A percentile compares a stretch with the other conserved stretches of the same genome.
phyloP scores from a whole-genome alignment of 2,113 vertebrate species.

The Vulpes ferrilata region DNA sequence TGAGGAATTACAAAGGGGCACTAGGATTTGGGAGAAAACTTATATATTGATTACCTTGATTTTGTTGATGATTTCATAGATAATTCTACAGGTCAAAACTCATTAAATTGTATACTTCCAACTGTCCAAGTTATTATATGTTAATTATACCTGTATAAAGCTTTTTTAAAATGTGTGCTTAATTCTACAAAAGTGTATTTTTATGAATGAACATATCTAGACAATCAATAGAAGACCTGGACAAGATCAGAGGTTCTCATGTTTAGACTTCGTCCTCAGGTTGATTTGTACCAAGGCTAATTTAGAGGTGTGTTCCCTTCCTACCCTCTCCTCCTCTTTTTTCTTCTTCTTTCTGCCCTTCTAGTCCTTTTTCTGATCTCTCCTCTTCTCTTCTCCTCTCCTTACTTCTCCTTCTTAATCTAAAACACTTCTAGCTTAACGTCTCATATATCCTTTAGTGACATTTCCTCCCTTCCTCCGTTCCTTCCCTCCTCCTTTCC shows the following conservation, averaged over 20 bases:
- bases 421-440: not conserved
- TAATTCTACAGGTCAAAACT: not conserved
- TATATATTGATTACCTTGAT: not conserved
- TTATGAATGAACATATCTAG: not conserved
- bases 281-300: not conserved
- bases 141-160: not conserved
- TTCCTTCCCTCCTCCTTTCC: no score
- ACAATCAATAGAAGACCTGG: not conserved
- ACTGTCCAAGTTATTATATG: not conserved
- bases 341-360: not conserved
- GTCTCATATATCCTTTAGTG: not conserved
- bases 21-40: not conserved
- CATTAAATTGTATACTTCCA: not conserved
- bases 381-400: not conserved
- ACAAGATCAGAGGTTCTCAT: not conserved
- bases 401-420: not conserved
- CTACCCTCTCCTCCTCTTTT: not conserved
- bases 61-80: not conserved
- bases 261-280: not conserved
- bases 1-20: not conserved
- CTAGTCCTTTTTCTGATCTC: not conserved
- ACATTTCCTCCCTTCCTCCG: not conserved
- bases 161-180: no score
- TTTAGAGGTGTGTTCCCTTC: not conserved
- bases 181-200: no score